Percentiles rank a stretch among this genome's conserved stretches.
These are phyloP conservation scores for Datnioides undecimradiatus DNA, from an alignment of 2,113 vertebrate genomes.

Conservation along the genomic window DNA sequence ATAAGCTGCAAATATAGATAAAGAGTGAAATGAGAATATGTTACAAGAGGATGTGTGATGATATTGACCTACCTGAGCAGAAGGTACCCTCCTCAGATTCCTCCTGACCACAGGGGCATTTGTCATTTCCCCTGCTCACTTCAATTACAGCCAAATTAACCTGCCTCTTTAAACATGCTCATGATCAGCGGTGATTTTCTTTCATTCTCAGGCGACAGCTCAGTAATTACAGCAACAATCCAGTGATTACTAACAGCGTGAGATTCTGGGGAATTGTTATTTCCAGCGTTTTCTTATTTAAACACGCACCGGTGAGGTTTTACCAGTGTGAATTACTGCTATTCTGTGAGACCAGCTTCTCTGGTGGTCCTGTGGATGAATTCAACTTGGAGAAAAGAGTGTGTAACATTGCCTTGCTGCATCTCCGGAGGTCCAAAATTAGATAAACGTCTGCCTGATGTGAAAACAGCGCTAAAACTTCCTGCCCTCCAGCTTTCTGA, in stretches of 20 bases:
- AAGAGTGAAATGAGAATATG: too few species aligned
- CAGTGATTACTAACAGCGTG: background rate
- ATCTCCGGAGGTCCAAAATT: constrained; percentile 36
- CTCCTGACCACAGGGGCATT: background rate
- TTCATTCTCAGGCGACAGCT: background rate
- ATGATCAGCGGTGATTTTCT: background rate
- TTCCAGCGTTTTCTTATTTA: background rate
- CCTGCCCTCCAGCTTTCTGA: constrained; percentile 29
- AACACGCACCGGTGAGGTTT: too few species aligned
- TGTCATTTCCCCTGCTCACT: constrained; percentile 1
- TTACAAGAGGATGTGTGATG: background rate
- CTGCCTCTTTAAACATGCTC: background rate
- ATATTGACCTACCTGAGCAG: background rate
- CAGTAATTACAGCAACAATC: constrained; percentile 10
- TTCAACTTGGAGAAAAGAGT: background rate
- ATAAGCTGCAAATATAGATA: too few species aligned
- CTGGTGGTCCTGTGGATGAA: background rate
- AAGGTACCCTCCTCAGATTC: background rate
- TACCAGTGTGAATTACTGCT: background rate
- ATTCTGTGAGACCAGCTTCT: background rate
- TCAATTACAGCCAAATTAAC: constrained; percentile 9
- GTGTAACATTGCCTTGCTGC: background rate
- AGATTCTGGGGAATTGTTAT: background rate
- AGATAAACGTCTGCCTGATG: constrained; percentile 34
- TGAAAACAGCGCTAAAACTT: constrained; percentile 31